A percentile compares a stretch with the other conserved stretches of the same genome.
Conservation (phyloP, 2,797 vertebrate genomes). For the Euthynnus affinis region DNA sequence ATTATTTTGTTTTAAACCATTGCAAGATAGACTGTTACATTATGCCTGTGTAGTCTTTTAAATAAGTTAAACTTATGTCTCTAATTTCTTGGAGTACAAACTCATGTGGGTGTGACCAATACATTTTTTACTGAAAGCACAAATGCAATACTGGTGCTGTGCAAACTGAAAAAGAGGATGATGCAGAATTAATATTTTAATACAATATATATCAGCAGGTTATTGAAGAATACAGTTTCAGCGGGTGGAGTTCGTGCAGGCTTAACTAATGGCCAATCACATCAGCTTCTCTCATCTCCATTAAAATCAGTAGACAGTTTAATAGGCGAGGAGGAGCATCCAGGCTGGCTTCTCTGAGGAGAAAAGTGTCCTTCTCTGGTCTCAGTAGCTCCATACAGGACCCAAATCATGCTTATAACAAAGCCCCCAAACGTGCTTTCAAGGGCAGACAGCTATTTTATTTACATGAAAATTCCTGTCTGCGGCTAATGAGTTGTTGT, state of each 20-base stretch:
- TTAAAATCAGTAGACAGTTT: conserved; percentile 81
- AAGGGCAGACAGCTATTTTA: conserved; percentile 6
- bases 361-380: conserved; percentile 54
- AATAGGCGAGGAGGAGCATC: conserved; percentile 74
- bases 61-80: conserved; percentile 8
- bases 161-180: conserved; percentile 55
- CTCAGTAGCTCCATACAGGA: conserved; percentile 26
- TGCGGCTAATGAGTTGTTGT: conserved; percentile 20
- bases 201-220: conserved; percentile 64
- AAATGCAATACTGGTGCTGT: conserved; percentile 9
- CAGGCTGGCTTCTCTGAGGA: conserved; percentile 63
- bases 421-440: conserved; percentile 13
- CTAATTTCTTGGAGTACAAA: conserved; percentile 21
- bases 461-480: conserved; percentile 28
- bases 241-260: conserved; percentile 63
- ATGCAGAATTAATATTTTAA: conserved; percentile 55
- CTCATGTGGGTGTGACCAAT: neutral
- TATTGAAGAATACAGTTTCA: conserved; percentile 61
- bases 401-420: conserved; percentile 42
- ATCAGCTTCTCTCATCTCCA: conserved; percentile 70
- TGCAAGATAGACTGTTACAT: conserved; percentile 12
- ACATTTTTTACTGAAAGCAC: conserved; percentile 22
- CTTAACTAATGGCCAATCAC: conserved; percentile 75
- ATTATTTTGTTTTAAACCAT: neutral
- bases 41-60: conserved; percentile 21